Evolutionary conservation across 2,888 invertebrate genomes (phyloP).

Genomic region (Griposia aprilina): DNA sequence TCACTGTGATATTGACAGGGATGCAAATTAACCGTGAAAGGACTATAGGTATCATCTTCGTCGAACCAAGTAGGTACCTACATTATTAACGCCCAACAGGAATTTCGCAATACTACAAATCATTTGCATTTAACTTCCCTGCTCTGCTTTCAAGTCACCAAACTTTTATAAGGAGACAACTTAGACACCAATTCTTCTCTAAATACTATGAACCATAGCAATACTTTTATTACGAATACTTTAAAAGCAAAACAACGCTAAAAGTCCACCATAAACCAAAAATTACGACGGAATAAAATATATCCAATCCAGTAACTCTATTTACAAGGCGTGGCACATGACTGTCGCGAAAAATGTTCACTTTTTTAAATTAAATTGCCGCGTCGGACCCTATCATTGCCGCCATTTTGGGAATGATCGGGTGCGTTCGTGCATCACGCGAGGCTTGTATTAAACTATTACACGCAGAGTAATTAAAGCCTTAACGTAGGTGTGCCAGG

Average conservation of each 20-base stretch:
- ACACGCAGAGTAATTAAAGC: constrained; percentile 55
- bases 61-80: neutral
- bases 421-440: constrained; percentile 64
- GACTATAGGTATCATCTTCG: neutral
- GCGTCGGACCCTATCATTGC: constrained; percentile 52
- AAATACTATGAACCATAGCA: constrained; percentile 1
- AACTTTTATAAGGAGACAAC: constrained; percentile 8
- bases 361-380: constrained; percentile 56
- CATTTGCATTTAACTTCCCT: neutral
- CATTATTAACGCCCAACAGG: neutral
- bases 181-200: constrained; percentile 7
- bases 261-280: constrained; percentile 16
- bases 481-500: constrained; percentile 36
- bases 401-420: constrained; percentile 57
- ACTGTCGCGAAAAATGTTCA: constrained; percentile 57
- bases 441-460: constrained; percentile 52
- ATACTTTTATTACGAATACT: constrained; percentile 17
- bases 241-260: constrained; percentile 20
- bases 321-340: constrained; percentile 56
- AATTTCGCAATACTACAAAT: neutral
- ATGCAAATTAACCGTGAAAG: neutral
- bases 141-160: neutral
- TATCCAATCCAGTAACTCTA: constrained; percentile 25
- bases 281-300: constrained; percentile 23
- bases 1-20: neutral